phyloP scores from a whole-genome alignment of 2,888 invertebrate genomes.

The Choristoneura rosaceana region DNA sequence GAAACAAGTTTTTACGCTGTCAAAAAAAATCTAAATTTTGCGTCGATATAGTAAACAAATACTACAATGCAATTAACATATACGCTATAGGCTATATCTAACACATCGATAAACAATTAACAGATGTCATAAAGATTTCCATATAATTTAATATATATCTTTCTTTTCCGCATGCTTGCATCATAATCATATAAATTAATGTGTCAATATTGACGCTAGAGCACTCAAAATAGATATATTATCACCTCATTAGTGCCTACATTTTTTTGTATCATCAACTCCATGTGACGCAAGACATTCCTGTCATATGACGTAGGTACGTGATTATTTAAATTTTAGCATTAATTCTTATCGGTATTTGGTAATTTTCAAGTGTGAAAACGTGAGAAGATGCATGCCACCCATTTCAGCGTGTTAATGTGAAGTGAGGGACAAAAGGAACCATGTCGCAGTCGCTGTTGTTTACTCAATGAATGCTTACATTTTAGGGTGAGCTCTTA shows the following conservation, averaged over 20 bases:
- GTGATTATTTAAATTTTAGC: constrained; percentile 10
- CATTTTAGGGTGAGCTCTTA: too few relatives aligned
- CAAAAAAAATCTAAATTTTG: not conserved
- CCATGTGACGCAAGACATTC: constrained; percentile 10
- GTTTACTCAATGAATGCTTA: too few relatives aligned
- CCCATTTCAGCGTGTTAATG: not conserved
- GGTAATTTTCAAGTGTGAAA: constrained; percentile 3
- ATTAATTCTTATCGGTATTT: constrained; percentile 8
- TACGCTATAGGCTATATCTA: not conserved
- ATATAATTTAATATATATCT: constrained; percentile 1
- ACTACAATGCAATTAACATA: not conserved
- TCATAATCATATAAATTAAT: constrained; percentile 12
- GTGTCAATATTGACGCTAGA: constrained; percentile 15
- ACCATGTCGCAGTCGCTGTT: too few relatives aligned
- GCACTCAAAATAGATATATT: constrained; percentile 13
- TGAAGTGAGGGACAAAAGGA: too few relatives aligned
- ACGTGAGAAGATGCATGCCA: constrained; percentile 12
- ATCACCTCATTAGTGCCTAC: not conserved
- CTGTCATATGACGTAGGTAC: constrained; percentile 5
- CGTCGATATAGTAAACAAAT: not conserved
- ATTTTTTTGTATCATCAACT: constrained; percentile 2
- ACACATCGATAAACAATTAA: not conserved
- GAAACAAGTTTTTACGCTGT: not conserved
- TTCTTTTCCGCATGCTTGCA: not conserved
- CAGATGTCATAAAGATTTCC: not conserved